A percentile compares a stretch with the other conserved stretches of the same genome.
These are phyloP conservation scores for Drosophila bifasciata DNA, from an alignment of 1,140 invertebrate genomes.

Conservation along the genomic window DNA sequence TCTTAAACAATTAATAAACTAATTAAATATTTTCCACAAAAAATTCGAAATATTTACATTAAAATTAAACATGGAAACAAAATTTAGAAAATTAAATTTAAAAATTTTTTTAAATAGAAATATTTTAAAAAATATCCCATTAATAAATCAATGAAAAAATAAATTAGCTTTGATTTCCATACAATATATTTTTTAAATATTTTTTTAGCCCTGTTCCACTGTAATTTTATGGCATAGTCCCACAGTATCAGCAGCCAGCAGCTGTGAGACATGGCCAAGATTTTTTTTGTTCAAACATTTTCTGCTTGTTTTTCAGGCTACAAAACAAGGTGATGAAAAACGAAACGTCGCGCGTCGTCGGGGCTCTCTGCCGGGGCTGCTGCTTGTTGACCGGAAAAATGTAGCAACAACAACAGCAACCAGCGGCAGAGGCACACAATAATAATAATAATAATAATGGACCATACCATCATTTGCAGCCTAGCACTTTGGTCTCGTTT, in stretches of 20 bases:
- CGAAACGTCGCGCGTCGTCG: conserved; percentile 22
- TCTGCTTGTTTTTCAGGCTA: conserved; percentile 3
- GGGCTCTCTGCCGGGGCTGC: conserved; percentile 3
- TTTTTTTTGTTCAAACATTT: conserved; percentile 41
- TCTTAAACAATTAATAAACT: no score
- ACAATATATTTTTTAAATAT: no score
- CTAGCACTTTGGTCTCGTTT: conserved; percentile 31
- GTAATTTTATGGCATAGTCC: conserved; percentile 32
- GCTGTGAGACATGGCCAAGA: conserved; percentile 48
- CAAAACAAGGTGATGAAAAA: conserved; percentile 54
- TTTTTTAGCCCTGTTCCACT: no score
- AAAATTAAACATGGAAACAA: no score
- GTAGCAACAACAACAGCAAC: conserved; percentile 46
- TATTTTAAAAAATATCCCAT: no score
- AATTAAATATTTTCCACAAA: no score
- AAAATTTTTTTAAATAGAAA: no score
- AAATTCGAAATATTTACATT: no score
- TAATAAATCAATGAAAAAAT: no score
- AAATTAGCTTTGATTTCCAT: conserved; percentile 48
- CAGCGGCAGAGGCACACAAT: conserved; percentile 37
- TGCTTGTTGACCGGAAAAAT: conserved; percentile 63
- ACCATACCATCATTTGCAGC: conserved; percentile 17
- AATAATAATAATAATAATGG: conserved; percentile 65
- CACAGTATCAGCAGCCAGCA: neutral
- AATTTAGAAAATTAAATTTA: no score